phyloP scores from a whole-genome alignment of 2,888 invertebrate genomes.

The Protonemura montana region DNA sequence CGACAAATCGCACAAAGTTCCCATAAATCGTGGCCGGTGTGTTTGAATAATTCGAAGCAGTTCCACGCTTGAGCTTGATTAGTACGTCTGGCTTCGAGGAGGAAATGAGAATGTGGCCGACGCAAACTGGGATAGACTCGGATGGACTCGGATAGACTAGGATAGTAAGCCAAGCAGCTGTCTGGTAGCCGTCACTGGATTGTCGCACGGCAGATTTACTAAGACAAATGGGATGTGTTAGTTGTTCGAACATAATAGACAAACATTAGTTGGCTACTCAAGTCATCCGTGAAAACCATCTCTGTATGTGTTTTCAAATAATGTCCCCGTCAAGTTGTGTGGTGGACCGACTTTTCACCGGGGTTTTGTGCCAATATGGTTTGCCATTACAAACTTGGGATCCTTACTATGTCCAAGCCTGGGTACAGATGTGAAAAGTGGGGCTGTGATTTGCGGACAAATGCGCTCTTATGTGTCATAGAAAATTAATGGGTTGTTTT shows the following conservation, averaged over 20 bases:
- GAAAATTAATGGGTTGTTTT: too few species aligned
- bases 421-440: neutral
- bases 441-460: neutral
- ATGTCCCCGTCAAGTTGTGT: too few species aligned
- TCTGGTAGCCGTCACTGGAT: constrained; percentile 37
- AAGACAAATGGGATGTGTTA: constrained; percentile 46
- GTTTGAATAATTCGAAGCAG: neutral
- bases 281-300: constrained; percentile 7
- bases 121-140: too few species aligned
- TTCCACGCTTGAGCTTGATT: neutral
- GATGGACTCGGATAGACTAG: too few species aligned
- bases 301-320: neutral
- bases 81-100: neutral
- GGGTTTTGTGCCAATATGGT: neutral
- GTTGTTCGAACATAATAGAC: constrained; percentile 30
- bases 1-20: neutral
- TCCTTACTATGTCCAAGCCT: neutral
- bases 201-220: constrained; percentile 49
- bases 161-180: constrained; percentile 42
- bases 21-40: neutral
- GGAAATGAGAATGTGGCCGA: neutral
- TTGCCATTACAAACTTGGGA: neutral
- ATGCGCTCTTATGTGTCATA: too few species aligned
- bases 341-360: neutral
- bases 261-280: constrained; percentile 33